Percentiles rank a stretch among this genome's conserved stretches.
Conservation (phyloP, 2,113 vertebrate species). For the Gallinago media region DNA sequence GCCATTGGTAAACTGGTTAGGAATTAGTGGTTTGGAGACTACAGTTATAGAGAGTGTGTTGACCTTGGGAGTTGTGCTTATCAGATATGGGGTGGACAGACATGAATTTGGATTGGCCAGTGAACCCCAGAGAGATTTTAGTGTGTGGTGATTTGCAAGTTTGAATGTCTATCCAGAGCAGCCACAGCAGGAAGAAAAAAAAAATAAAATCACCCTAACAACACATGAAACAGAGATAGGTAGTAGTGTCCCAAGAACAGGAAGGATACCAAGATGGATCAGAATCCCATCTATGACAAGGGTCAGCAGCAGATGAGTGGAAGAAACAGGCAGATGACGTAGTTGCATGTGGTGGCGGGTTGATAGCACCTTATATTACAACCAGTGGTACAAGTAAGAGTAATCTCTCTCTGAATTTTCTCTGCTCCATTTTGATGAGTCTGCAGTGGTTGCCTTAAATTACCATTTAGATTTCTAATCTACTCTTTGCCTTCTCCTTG, state of each 20-base stretch:
- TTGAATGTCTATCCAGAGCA: not conserved
- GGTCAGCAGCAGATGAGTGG: not conserved
- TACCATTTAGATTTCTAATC: not conserved
- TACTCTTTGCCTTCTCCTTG: not conserved
- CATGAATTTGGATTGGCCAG: not conserved
- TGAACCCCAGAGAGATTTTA: not conserved
- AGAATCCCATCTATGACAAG: not conserved
- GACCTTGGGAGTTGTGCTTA: not conserved
- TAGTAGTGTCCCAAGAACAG: not conserved
- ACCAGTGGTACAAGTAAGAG: not conserved
- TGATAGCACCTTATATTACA: not conserved
- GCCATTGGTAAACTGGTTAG: not conserved
- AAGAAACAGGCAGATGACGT: not conserved
- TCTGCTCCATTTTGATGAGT: not conserved
- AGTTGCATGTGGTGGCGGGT: not conserved
- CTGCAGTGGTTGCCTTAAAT: not conserved
- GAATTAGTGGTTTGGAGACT: not conserved
- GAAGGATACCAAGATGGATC: not conserved
- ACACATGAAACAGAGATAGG: not conserved
- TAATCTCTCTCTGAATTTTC: not conserved
- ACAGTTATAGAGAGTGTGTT: not conserved
- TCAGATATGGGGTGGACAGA: not conserved
- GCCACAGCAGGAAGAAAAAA: not conserved
- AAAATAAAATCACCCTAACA: fast-evolving
- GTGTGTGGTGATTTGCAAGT: not conserved